These are phyloP conservation scores for Chionoecetes opilio DNA, from an alignment of 1,140 invertebrate genomes.

Conservation along the genomic window DNA sequence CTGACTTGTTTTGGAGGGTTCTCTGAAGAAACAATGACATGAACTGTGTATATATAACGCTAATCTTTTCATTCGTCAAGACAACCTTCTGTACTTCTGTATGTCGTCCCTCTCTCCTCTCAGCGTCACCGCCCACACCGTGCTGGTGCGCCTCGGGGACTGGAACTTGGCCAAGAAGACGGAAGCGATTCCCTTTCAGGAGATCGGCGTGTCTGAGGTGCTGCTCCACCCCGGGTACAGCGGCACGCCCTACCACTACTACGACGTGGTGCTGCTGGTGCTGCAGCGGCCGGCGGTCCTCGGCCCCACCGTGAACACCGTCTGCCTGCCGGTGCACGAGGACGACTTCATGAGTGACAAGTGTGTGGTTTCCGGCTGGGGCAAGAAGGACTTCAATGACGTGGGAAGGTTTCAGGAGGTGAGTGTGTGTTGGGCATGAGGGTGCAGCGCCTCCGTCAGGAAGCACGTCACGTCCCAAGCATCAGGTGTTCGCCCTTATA, in stretches of 20 bases:
- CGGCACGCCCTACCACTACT: conserved; percentile 87
- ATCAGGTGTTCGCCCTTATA: not conserved
- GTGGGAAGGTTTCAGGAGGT: conserved; percentile 50
- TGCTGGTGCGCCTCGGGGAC: conserved; percentile 72
- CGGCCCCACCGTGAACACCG: conserved; percentile 90
- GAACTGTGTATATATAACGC: too few relatives aligned
- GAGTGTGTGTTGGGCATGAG: not conserved
- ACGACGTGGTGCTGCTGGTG: conserved; percentile 91
- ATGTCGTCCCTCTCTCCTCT: too few relatives aligned
- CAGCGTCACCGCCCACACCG: conserved; percentile 21
- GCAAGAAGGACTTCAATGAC: conserved; percentile 32
- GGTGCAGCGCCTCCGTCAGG: not conserved
- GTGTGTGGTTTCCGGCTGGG: conserved; percentile 24
- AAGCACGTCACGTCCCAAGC: not conserved
- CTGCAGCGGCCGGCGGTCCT: conserved; percentile 88
- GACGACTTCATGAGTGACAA: conserved; percentile 82
- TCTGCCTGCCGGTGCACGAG: conserved; percentile 88
- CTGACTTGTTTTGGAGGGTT: not conserved
- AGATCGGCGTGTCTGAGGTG: conserved; percentile 84
- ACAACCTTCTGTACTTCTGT: too few relatives aligned
- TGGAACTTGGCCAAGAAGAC: conserved; percentile 72
- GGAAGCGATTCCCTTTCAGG: conserved; percentile 78
- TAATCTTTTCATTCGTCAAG: too few relatives aligned
- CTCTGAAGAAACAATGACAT: too few relatives aligned
- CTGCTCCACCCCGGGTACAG: conserved; percentile 89